A percentile compares a stretch with the other conserved stretches of the same genome.
phyloP scores from a whole-genome alignment of 2,888 invertebrate species.

The Leptopilina syphax region DNA sequence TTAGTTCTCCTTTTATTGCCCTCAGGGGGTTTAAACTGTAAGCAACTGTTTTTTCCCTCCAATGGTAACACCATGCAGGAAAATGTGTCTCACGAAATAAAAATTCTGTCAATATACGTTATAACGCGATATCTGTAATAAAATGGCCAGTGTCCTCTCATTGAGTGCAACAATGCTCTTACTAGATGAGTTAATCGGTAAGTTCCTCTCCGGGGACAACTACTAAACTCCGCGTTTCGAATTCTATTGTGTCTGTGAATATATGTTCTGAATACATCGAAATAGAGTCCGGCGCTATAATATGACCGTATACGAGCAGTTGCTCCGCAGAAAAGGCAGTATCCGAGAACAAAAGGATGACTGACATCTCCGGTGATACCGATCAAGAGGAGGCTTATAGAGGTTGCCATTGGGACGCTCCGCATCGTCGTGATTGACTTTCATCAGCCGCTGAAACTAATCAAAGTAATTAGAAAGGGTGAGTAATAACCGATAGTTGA shows the following conservation, averaged over 20 bases:
- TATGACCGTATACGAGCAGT: conserved; percentile 46
- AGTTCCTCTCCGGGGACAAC: conserved; percentile 73
- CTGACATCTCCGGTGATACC: conserved; percentile 71
- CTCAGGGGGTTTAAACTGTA: no score
- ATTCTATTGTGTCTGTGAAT: conserved; percentile 60
- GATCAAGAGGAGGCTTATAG: conserved; percentile 58
- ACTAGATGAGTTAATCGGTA: conserved; percentile 77
- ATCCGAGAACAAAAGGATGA: conserved; percentile 69
- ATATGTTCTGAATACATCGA: conserved; percentile 57
- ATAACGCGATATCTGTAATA: conserved; percentile 57
- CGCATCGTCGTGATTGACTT: background rate
- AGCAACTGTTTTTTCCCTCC: no score
- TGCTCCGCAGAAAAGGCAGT: conserved; percentile 61
- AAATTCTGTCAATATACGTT: background rate
- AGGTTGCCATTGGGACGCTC: conserved; percentile 46
- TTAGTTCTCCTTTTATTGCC: no score
- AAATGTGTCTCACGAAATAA: no score
- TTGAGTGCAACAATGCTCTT: conserved; percentile 75
- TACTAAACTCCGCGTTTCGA: conserved; percentile 63
- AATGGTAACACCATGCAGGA: no score
- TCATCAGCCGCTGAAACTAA: conserved; percentile 1
- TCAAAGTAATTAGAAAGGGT: conserved; percentile 3
- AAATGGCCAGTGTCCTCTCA: conserved; percentile 68
- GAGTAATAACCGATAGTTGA: conserved; percentile 57
- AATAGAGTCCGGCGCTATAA: conserved; percentile 56